Evolutionary conservation across 1,140 invertebrate species (phyloP).

Genomic region (Euborellia annulipes): DNA sequence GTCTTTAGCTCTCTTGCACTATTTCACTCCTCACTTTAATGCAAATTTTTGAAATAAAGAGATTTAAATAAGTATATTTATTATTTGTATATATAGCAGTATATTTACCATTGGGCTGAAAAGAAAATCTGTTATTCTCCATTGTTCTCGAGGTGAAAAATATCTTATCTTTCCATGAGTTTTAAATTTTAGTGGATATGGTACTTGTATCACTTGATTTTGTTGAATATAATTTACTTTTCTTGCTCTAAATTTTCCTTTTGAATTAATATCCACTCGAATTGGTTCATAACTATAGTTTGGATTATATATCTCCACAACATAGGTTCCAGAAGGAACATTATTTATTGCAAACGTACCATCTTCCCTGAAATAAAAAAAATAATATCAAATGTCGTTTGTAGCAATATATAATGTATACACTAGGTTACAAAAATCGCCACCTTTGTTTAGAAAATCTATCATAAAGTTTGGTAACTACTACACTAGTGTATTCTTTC

Average conservation of each 20-base stretch:
- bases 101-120: constrained; percentile 80
- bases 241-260: constrained; percentile 88
- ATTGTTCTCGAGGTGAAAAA: constrained; percentile 88
- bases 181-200: constrained; percentile 83
- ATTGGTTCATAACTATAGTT: constrained; percentile 84
- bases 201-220: constrained; percentile 67
- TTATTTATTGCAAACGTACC: constrained; percentile 84
- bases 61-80: too few species aligned
- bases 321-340: constrained; percentile 84
- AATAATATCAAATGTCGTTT: too few species aligned
- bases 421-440: too few species aligned
- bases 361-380: constrained; percentile 50
- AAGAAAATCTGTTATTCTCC: constrained; percentile 86
- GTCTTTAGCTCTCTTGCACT: too few species aligned
- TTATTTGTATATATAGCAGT: too few species aligned
- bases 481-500: too few species aligned
- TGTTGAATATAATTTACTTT: constrained; percentile 92
- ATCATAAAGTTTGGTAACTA: too few species aligned
- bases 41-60: too few species aligned
- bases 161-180: constrained; percentile 67
- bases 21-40: too few species aligned
- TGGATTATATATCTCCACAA: constrained; percentile 83
- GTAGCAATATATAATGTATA: too few species aligned
- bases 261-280: constrained; percentile 86
- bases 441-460: too few species aligned